Evolutionary conservation across 92 coral and sea anemone species (phyloP), one percentile per base, ranked within the genome.

Genomic region (Palythoa heliodiscus): DNA sequence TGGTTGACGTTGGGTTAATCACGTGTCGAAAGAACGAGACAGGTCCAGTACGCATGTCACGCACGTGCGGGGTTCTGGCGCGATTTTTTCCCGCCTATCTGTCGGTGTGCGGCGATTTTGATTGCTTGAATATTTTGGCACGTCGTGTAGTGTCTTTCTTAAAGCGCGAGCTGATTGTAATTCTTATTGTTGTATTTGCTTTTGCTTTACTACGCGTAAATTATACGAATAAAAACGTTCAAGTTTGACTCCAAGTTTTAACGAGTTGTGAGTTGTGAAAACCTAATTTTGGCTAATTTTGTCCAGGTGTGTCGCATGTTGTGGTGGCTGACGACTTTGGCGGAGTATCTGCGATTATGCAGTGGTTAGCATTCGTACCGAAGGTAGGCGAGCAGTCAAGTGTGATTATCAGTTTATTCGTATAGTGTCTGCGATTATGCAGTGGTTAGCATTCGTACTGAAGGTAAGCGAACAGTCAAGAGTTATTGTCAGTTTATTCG

Each of bases 271-370:
- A 11, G 38, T 25, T 69, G 72, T 35, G 7, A 19, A 17, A 8
- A 12, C 4, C 13, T 35, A 22, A 29, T 37, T 76, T 35, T 10
- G 43, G n/a, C 11, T 53, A 16, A 3, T 37, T 57, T 87, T 57
- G 38, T 84, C 9, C 80, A 96, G 99, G 99, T 20, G 93, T 95
- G 14, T 92, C 98, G 0, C 95, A 96, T 84, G 20, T 94, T 76
- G 98, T 96, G 43, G 99, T 94, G 11, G 84, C 93, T 16, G 99
- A 96, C 72, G 99, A 96, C 76, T 95, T 96, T 87, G 94, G 95
- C 73, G 99, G 99, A 15, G 71, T 96, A 53, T 89, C 79, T 52
- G 94, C 98, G 23, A 93, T 96, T 70, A 80, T 96, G 95, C 95
- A 92, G 69, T 96, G 99, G 99, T 92, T 96, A 60, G 88, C 99